Conservation (phyloP, 2,888 invertebrate species). For the Synergus japonicus region DNA sequence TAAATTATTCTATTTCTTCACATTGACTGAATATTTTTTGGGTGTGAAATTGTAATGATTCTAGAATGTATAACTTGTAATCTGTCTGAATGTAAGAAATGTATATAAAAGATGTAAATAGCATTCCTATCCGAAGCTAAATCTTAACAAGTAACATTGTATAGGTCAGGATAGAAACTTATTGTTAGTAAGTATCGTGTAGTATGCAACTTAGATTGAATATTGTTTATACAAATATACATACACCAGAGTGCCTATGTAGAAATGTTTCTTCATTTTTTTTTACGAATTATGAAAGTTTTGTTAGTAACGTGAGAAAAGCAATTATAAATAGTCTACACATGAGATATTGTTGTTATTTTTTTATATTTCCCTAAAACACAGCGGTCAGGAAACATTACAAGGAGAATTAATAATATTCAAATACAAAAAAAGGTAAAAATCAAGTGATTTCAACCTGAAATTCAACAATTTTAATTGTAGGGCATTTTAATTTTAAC, state of each 20-base stretch:
- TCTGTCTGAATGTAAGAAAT: constrained; percentile 14
- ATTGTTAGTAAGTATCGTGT: constrained; percentile 11
- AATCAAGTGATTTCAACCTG: too few species aligned
- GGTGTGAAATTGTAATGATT: not conserved
- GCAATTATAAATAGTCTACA: constrained; percentile 35
- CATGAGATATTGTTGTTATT: not conserved
- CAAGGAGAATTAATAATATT: too few species aligned
- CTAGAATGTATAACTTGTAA: not conserved
- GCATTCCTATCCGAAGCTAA: constrained; percentile 58
- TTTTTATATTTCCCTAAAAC: not conserved
- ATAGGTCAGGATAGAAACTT: constrained; percentile 26
- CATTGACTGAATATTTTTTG: not conserved
- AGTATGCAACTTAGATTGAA: constrained; percentile 9
- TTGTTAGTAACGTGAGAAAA: constrained; percentile 55
- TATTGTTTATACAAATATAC: constrained; percentile 57
- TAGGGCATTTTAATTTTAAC: not conserved
- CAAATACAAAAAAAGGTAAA: too few species aligned
- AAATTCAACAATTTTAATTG: too few species aligned
- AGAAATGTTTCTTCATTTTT: constrained; percentile 61
- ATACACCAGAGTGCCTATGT: constrained; percentile 64
- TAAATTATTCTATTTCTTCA: not conserved
- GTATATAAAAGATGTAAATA: constrained; percentile 53
- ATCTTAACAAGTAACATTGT: constrained; percentile 43
- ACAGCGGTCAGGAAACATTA: too few species aligned
- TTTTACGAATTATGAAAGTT: constrained; percentile 61